Conservation (phyloP, 2,888 invertebrate species). For the Scelioninae gen. 1 region DNA sequence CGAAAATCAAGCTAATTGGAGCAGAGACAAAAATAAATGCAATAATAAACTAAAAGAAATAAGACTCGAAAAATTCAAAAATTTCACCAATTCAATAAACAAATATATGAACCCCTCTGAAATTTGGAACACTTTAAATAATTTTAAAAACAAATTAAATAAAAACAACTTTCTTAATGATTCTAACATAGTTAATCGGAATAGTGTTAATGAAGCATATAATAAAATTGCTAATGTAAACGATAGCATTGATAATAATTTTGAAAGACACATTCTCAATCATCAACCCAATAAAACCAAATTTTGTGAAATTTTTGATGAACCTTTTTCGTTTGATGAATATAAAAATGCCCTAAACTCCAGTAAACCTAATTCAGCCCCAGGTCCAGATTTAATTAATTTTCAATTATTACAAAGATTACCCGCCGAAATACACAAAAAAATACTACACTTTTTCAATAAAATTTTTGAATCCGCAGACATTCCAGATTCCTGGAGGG, state of each 20-base stretch:
- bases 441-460: neutral
- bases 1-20: neutral
- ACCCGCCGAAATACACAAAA: neutral
- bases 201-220: slow-evolving; percentile 5
- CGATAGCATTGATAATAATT: neutral
- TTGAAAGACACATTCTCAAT: neutral
- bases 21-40: neutral
- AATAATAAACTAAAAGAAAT: slow-evolving; percentile 1
- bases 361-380: neutral
- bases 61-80: slow-evolving; percentile 14
- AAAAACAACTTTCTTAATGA: neutral
- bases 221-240: neutral
- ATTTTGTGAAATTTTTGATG: neutral
- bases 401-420: neutral
- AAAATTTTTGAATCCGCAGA: neutral
- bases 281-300: neutral
- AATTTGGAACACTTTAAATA: slow-evolving; percentile 6
- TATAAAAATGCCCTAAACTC: slow-evolving; percentile 3
- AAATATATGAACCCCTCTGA: neutral
- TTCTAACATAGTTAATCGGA: neutral
- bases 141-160: slow-evolving; percentile 3
- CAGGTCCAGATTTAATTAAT: slow-evolving; percentile 2
- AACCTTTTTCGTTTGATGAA: neutral
- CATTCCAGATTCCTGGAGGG: slow-evolving; percentile 7
- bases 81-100: neutral